These are phyloP conservation scores for Latheticus oryzae DNA, from an alignment of 2,888 invertebrate genomes.

Conservation along the genomic window DNA sequence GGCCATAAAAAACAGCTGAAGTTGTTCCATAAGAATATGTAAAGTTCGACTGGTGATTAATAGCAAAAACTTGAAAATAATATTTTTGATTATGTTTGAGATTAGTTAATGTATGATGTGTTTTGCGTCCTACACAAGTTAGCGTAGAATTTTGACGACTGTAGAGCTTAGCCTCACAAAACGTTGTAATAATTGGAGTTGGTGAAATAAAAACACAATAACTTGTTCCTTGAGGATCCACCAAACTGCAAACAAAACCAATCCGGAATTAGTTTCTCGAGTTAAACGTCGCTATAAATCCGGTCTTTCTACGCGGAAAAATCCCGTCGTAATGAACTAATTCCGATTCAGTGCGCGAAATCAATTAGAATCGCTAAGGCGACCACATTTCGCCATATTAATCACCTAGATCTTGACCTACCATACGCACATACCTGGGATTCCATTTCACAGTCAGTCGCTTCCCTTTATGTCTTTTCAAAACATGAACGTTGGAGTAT, in stretches of 20 bases:
- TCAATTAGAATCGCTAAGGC: slow-evolving; percentile 52
- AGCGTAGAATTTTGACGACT: slow-evolving; percentile 51
- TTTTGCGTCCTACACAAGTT: slow-evolving; percentile 67
- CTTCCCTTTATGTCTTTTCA: slow-evolving; percentile 55
- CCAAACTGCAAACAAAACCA: slow-evolving; percentile 59
- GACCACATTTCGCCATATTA: slow-evolving; percentile 40
- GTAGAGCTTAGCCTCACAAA: slow-evolving; percentile 67
- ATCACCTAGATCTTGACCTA: slow-evolving; percentile 39
- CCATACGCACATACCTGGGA: slow-evolving; percentile 55
- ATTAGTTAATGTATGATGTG: slow-evolving; percentile 66
- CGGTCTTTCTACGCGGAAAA: slow-evolving; percentile 26
- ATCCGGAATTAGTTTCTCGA: slow-evolving; percentile 6
- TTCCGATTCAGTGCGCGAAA: slow-evolving; percentile 50
- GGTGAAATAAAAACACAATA: slow-evolving; percentile 69
- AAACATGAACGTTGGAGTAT: slow-evolving; percentile 52
- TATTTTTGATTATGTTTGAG: slow-evolving; percentile 66
- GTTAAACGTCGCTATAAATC: too few species aligned
- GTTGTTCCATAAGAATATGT: slow-evolving; percentile 67
- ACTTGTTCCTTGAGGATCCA: slow-evolving; percentile 67
- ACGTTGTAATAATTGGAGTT: slow-evolving; percentile 63
- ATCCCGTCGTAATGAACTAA: slow-evolving; percentile 47
- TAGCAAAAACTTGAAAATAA: slow-evolving; percentile 69
- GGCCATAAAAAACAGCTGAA: slow-evolving; percentile 60
- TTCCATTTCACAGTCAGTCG: slow-evolving; percentile 61
- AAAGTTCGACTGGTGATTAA: slow-evolving; percentile 67